Percentiles rank a stretch among this genome's conserved stretches.
phyloP scores from a whole-genome alignment of 2,888 invertebrate species.

The Pogonocherus hispidulus region DNA sequence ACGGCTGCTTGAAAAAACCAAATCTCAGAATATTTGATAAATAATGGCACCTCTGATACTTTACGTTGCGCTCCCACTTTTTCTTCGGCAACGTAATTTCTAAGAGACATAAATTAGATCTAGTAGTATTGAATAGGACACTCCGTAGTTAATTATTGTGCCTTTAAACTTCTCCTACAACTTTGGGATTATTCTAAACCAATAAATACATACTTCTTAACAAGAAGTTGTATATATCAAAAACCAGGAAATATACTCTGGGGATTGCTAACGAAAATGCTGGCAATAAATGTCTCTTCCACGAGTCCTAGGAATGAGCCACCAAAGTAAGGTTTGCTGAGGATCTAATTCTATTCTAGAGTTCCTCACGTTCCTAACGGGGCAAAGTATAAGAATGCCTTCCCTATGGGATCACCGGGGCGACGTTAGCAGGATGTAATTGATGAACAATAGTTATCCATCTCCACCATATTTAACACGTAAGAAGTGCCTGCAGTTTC shows the following conservation, averaged over 20 bases:
- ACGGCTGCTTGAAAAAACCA: too few species aligned
- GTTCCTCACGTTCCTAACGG: slow-evolving; percentile 25
- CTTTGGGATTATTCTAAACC: too few species aligned
- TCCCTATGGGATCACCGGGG: neutral
- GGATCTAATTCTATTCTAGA: slow-evolving; percentile 14
- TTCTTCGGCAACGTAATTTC: too few species aligned
- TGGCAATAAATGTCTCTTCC: slow-evolving; percentile 44
- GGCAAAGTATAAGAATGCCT: slow-evolving; percentile 7
- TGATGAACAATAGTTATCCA: neutral
- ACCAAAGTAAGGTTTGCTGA: slow-evolving; percentile 13
- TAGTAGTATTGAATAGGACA: too few species aligned
- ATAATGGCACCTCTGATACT: too few species aligned
- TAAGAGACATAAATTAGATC: too few species aligned
- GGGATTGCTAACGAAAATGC: slow-evolving; percentile 36
- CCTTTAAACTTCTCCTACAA: too few species aligned
- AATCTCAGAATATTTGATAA: too few species aligned
- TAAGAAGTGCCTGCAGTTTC: too few species aligned
- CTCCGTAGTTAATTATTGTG: too few species aligned
- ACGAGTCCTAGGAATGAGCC: slow-evolving; percentile 40
- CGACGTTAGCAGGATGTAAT: neutral
- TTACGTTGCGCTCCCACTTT: too few species aligned
- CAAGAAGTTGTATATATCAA: neutral
- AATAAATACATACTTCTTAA: neutral
- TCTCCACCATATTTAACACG: too few species aligned
- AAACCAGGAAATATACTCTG: neutral